Evolutionary conservation across 2,797 vertebrate genomes (phyloP).

Genomic region (Cryptoblepharus egeriae): DNA sequence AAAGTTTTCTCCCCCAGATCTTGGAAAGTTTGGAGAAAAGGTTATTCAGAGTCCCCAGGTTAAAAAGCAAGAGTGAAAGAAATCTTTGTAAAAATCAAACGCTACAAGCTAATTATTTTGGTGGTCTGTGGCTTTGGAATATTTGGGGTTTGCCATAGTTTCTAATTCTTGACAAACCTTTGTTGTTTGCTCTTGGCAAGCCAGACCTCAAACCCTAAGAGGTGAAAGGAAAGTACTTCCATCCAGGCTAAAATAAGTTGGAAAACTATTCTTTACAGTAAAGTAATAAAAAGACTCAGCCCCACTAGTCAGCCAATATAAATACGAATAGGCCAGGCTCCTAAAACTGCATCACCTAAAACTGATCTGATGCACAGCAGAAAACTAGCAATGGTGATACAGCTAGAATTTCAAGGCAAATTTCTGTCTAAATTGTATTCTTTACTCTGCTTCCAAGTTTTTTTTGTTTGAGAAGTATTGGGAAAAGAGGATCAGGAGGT

Average conservation of each 20-base stretch:
- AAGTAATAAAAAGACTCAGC: not conserved
- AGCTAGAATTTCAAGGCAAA: not conserved
- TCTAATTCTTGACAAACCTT: slow-evolving; percentile 16
- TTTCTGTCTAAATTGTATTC: not conserved
- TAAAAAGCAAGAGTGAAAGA: not conserved
- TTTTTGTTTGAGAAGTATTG: not conserved
- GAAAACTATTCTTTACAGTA: slow-evolving; percentile 12
- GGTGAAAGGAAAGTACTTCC: not conserved
- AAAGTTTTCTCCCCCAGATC: not conserved
- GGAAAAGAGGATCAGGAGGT: not conserved
- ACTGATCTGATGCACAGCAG: not conserved
- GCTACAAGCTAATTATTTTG: not conserved
- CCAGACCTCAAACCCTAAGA: not conserved
- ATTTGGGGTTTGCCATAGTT: not conserved
- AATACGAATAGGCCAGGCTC: not conserved
- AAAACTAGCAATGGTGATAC: too few species aligned
- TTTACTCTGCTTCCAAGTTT: not conserved
- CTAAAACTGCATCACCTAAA: not conserved
- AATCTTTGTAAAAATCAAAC: not conserved
- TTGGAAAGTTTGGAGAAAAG: not conserved
- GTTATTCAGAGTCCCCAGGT: not conserved
- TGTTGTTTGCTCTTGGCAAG: slow-evolving; percentile 3
- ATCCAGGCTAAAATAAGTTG: not conserved
- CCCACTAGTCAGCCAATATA: not conserved
- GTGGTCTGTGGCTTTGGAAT: not conserved